Percentiles rank a stretch among this genome's conserved stretches.
Evolutionary conservation across 2,797 vertebrate species (phyloP).

Genomic region (Spondyliosoma cantharus): DNA sequence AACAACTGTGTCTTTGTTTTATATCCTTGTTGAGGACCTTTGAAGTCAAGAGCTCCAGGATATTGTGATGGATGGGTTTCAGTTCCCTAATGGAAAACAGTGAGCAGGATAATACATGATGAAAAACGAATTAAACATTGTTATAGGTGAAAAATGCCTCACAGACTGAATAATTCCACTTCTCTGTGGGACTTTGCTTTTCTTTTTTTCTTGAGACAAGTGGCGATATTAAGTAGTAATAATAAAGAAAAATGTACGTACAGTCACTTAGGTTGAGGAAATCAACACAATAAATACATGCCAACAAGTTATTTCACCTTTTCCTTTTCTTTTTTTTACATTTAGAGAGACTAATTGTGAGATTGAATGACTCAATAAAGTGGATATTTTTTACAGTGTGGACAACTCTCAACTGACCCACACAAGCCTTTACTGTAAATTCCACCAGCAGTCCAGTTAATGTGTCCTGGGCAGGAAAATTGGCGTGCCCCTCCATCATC

Average conservation of each 20-base stretch:
- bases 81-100: background rate
- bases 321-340: background rate
- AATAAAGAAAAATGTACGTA: background rate
- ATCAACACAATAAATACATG: background rate
- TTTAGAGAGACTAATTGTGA: background rate
- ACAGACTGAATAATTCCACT: background rate
- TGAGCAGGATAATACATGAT: background rate
- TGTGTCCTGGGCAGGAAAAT: slow-evolving; percentile 71
- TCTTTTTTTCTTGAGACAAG: background rate
- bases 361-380: background rate
- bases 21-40: background rate
- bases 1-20: background rate
- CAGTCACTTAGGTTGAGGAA: too few species aligned
- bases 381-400: slow-evolving; percentile 72
- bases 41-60: background rate
- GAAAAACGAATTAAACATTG: background rate
- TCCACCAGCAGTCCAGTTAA: slow-evolving; percentile 71
- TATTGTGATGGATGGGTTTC: background rate
- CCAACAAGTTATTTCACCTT: background rate
- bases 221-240: background rate
- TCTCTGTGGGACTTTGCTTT: background rate
- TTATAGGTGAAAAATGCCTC: background rate
- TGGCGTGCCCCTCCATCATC: slow-evolving; percentile 66
- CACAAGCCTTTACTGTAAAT: slow-evolving; percentile 76
- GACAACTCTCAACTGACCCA: slow-evolving; percentile 53